Evolutionary conservation across 64 coral and sea anemone species (phyloP).

Genomic region (Exaiptasia diaphana): DNA sequence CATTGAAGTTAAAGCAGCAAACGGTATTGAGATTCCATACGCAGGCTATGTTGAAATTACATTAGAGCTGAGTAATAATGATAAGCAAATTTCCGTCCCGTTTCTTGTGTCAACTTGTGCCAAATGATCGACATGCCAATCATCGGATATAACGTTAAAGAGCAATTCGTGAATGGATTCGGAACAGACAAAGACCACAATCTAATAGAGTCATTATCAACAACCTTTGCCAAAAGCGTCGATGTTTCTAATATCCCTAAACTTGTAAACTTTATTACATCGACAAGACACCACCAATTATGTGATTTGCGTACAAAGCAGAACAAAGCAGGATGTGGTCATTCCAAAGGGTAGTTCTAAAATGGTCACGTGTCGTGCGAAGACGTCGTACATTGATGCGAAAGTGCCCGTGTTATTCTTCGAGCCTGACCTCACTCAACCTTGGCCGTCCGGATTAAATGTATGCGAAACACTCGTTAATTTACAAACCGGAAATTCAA

Average conservation of each 20-base stretch:
- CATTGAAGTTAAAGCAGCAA: constrained; percentile 30
- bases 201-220: not conserved
- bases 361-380: constrained; percentile 30
- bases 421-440: constrained; percentile 21
- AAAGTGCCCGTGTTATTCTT: constrained; percentile 34
- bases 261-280: constrained; percentile 29
- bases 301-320: constrained; percentile 62
- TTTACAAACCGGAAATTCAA: constrained; percentile 10
- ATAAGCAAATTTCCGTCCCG: constrained; percentile 33
- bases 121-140: constrained; percentile 50
- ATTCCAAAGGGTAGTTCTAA: constrained; percentile 42
- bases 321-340: constrained; percentile 33
- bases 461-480: constrained; percentile 33
- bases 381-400: constrained; percentile 23
- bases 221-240: constrained; percentile 1
- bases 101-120: constrained; percentile 47
- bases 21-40: constrained; percentile 32
- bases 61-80: constrained; percentile 7
- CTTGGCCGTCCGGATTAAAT: constrained; percentile 35
- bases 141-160: constrained; percentile 61
- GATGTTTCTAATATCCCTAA: constrained; percentile 11
- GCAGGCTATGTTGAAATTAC: constrained; percentile 24
- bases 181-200: not conserved
- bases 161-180: constrained; percentile 47
- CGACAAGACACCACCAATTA: constrained; percentile 28